phyloP scores from a whole-genome alignment of 1,140 invertebrate genomes.

The Drosophila ogumai region DNA sequence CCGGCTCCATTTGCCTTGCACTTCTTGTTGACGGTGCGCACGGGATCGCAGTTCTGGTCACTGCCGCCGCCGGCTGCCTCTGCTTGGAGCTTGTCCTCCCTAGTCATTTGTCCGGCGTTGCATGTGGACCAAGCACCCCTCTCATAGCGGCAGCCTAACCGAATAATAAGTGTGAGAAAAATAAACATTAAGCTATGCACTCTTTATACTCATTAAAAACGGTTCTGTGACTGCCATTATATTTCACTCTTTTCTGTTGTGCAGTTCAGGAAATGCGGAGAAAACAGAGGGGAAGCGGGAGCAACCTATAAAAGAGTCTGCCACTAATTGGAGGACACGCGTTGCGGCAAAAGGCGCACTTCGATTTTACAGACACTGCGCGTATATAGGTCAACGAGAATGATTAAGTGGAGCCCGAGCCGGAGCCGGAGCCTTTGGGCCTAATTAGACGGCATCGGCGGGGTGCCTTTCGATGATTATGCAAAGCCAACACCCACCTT shows the following conservation, averaged over 20 bases:
- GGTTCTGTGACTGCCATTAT: background rate
- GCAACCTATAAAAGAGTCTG: slow-evolving; percentile 4
- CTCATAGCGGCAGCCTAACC: slow-evolving; percentile 89
- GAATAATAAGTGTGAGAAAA: background rate
- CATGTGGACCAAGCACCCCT: slow-evolving; percentile 94
- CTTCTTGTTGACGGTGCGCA: slow-evolving; percentile 86
- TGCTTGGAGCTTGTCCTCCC: slow-evolving; percentile 89
- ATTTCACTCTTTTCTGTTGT: slow-evolving; percentile 3
- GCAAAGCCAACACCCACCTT: slow-evolving; percentile 87
- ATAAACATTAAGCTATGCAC: slow-evolving; percentile 4
- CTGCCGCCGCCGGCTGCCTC: slow-evolving; percentile 85
- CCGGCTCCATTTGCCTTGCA: slow-evolving; percentile 86
- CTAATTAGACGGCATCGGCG: slow-evolving; percentile 10
- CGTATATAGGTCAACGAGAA: slow-evolving; percentile 25
- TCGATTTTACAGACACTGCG: slow-evolving; percentile 23
- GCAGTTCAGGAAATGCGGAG: slow-evolving; percentile 32
- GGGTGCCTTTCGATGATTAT: background rate
- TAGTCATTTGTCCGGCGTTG: slow-evolving; percentile 87
- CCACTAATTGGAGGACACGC: slow-evolving; percentile 41
- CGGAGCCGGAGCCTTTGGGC: slow-evolving; percentile 4
- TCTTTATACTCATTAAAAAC: slow-evolving; percentile 6
- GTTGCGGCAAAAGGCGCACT: slow-evolving; percentile 20
- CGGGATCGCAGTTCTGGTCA: slow-evolving; percentile 87
- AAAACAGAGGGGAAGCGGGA: slow-evolving; percentile 2
- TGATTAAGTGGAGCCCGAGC: slow-evolving; percentile 14